These are phyloP conservation scores for Amphiprion percula DNA, from an alignment of 2,113 vertebrate genomes.

Conservation along the genomic window DNA sequence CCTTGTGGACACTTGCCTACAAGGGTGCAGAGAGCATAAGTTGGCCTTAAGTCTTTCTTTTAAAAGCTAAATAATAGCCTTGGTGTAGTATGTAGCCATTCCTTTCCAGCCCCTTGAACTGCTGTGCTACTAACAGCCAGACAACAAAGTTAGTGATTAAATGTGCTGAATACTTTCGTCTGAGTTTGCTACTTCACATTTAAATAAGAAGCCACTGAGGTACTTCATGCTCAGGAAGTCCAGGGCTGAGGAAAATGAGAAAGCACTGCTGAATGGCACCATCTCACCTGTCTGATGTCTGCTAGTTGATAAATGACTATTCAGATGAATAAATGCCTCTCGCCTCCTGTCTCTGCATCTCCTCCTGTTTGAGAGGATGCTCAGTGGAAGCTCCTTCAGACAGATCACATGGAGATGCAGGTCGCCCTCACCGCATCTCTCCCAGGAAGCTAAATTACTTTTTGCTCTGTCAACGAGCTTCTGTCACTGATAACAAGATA, in stretches of 20 bases:
- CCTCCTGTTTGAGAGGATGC: neutral
- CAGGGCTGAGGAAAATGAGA: neutral
- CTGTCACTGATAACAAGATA: neutral
- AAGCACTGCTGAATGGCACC: too few relatives aligned
- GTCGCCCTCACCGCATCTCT: neutral
- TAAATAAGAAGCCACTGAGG: slow-evolving; percentile 16
- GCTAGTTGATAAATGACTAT: neutral
- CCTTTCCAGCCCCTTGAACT: neutral
- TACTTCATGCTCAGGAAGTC: neutral
- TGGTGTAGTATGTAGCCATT: slow-evolving; percentile 7
- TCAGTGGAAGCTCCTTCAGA: neutral
- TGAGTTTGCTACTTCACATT: slow-evolving; percentile 12
- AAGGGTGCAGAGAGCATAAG: too few relatives aligned
- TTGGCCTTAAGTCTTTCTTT: too few relatives aligned
- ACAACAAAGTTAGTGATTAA: slow-evolving; percentile 22
- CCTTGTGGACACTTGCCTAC: too few relatives aligned
- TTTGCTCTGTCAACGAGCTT: neutral
- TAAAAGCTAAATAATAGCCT: neutral
- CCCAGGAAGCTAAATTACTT: neutral
- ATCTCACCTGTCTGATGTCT: neutral
- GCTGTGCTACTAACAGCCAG: slow-evolving; percentile 3
- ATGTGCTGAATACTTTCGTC: slow-evolving; percentile 8
- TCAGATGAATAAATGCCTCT: neutral
- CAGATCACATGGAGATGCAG: neutral
- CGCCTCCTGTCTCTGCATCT: neutral